Evolutionary conservation across 2,113 vertebrate genomes (phyloP).

Genomic region (Synodontis membranacea): DNA sequence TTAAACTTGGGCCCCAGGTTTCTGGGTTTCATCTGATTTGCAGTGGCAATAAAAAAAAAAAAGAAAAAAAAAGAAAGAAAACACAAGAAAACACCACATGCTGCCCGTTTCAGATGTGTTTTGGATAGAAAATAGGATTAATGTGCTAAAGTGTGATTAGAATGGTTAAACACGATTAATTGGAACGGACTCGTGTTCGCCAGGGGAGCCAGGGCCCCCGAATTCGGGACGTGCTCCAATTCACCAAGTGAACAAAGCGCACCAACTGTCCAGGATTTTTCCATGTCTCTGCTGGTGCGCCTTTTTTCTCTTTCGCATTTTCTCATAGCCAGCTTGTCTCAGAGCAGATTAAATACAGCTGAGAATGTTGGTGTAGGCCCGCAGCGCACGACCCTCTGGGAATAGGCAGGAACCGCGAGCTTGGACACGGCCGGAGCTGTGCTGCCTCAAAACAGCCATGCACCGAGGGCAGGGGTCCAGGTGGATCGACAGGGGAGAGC

Average conservation of each 20-base stretch:
- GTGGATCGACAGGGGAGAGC: slow-evolving; percentile 87
- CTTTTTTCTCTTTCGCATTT: slow-evolving; percentile 80
- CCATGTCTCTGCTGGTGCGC: slow-evolving; percentile 78
- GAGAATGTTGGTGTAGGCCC: slow-evolving; percentile 96
- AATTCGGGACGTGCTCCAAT: slow-evolving; percentile 87
- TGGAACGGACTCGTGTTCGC: slow-evolving; percentile 86
- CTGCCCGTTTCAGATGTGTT: slow-evolving; percentile 89
- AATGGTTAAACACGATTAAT: slow-evolving; percentile 99
- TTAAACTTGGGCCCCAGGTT: slow-evolving; percentile 80
- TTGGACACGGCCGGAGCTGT: slow-evolving; percentile 85
- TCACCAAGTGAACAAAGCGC: slow-evolving; percentile 86
- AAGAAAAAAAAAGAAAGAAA: too few relatives aligned
- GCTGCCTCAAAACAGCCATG: slow-evolving; percentile 89
- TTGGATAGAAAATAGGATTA: slow-evolving; percentile 99
- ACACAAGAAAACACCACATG: slow-evolving; percentile 70
- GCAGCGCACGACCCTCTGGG: slow-evolving; percentile 84
- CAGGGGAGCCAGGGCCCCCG: slow-evolving; percentile 75
- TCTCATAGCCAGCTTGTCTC: slow-evolving; percentile 99
- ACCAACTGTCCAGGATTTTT: slow-evolving; percentile 84
- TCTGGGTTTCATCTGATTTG: slow-evolving; percentile 96
- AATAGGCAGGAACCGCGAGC: slow-evolving; percentile 97
- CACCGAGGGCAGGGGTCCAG: slow-evolving; percentile 91
- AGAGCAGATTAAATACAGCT: slow-evolving; percentile 99
- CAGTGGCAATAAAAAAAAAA: slow-evolving; percentile 92
- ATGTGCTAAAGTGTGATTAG: slow-evolving; percentile 99